A percentile compares a stretch with the other conserved stretches of the same genome.
Conservation (phyloP, 1,140 invertebrate genomes). For the Drosophila busckii region DNA sequence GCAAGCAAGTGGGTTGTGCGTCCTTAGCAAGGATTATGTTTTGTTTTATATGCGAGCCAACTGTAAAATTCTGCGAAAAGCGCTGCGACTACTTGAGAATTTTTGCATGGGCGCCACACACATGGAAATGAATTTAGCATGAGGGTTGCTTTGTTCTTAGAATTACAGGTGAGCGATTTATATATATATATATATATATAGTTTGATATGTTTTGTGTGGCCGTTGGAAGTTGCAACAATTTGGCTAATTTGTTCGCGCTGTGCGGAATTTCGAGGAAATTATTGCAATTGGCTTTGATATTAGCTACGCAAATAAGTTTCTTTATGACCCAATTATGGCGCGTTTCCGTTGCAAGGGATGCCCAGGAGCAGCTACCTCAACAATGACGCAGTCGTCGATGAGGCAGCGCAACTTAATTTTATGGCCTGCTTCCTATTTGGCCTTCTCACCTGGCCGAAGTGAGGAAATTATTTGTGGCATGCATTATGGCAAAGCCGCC, state of each 20-base stretch:
- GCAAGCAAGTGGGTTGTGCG: too few species aligned
- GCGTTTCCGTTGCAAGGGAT: conserved; percentile 23
- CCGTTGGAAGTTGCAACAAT: conserved; percentile 22
- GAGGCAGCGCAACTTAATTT: conserved; percentile 12
- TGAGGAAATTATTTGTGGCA: conserved; percentile 62
- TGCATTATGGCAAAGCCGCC: conserved; percentile 26
- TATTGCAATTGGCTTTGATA: conserved; percentile 73
- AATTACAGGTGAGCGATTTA: too few species aligned
- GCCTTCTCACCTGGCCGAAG: conserved; percentile 56
- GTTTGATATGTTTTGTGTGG: conserved; percentile 7
- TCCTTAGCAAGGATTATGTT: too few species aligned
- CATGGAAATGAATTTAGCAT: too few species aligned
- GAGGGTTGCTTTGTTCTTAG: too few species aligned
- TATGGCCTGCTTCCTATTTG: conserved; percentile 20
- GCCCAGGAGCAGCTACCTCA: conserved; percentile 3
- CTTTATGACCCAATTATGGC: conserved; percentile 68
- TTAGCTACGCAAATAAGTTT: conserved; percentile 72
- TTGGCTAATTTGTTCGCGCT: conserved; percentile 45
- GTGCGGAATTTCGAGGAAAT: conserved; percentile 50
- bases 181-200: too few species aligned
- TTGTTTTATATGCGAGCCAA: too few species aligned
- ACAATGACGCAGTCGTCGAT: conserved; percentile 10
- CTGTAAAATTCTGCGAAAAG: too few species aligned
- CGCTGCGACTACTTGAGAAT: too few species aligned
- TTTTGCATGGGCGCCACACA: too few species aligned